Base-by-base conservation (phyloP, 2,797 vertebrate genomes). In the Alauda arvensis region DNA sequence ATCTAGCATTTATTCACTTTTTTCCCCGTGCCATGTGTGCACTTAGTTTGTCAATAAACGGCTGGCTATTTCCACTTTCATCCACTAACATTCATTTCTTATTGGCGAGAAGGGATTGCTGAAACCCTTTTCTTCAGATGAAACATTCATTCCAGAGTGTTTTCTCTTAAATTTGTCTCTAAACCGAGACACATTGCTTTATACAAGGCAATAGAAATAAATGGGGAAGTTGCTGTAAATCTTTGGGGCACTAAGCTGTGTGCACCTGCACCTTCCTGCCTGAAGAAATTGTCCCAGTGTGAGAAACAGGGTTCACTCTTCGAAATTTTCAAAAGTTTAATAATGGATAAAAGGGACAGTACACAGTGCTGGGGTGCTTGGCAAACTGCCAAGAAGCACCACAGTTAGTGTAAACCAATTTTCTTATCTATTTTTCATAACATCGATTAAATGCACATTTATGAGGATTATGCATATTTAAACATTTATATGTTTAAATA, bases 21-120 rank as follows among this genome's bases (percentile, higher is more conserved):
- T 48, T 55, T 26, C 6, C 61, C 33, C 0, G 0, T 46, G 33
- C 33, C 3, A 0, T 46, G 18, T 55, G 11, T 18, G 42, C 33
- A n/a, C 26, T 55, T 77, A 17, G 28, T 65, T 77, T 65, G 42
- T 18, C 33, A 65, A 18, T 65, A 46, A 77, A 55, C 3, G 1
- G 42, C 9, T 55, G 18, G 0, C 3, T 55, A 53, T 63, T 55
- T 46, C 12, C 23, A 18, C 24, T 65, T 65, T n/a, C 28, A 39
- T 39, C 42, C 21, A 21, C 18, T 55, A 65, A 39, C 14, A 65
- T 46, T 39, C 1, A 55, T 55, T 55, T 77, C 49, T 55, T 46
- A 46, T 31, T 5, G 0, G 18, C 0, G 0, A 19, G 24, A 48
- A 56, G 29, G 45, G 29, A 66, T 66, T 77, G 29, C 19, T 66